Conservation (phyloP, 1,140 invertebrate species). For the Holcopasites calliopsidis region DNA sequence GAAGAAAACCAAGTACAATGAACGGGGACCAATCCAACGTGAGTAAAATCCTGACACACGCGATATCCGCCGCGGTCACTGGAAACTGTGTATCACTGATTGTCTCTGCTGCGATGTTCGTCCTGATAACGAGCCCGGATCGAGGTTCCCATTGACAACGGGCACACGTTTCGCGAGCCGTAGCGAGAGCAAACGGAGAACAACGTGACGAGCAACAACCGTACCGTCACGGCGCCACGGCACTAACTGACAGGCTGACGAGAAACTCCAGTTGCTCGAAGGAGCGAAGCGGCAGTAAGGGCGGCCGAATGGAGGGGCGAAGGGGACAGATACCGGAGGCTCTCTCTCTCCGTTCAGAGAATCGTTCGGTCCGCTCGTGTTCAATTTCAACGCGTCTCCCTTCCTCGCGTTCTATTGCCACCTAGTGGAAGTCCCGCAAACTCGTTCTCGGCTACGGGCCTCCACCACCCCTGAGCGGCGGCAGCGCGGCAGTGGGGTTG, state of each 20-base stretch:
- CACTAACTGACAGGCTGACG: conserved; percentile 73
- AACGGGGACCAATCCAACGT: neutral
- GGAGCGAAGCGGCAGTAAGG: conserved; percentile 35
- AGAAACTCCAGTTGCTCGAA: conserved; percentile 58
- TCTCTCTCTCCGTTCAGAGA: neutral
- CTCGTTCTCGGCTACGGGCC: conserved; percentile 46
- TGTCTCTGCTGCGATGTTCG: neutral
- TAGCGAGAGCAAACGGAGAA: conserved; percentile 23
- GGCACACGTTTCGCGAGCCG: conserved; percentile 34
- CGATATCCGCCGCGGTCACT: conserved; percentile 4
- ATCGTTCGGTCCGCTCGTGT: conserved; percentile 3
- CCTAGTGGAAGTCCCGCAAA: conserved; percentile 62
- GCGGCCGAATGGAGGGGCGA: conserved; percentile 11
- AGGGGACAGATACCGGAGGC: neutral
- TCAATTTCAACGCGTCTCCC: conserved; percentile 29
- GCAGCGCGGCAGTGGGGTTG: conserved; percentile 24
- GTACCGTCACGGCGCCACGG: conserved; percentile 73
- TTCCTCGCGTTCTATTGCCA: conserved; percentile 58
- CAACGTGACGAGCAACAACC: conserved; percentile 50
- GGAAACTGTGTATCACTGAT: neutral
- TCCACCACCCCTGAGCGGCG: conserved; percentile 24
- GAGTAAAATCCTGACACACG: conserved; percentile 5
- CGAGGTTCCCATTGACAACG: conserved; percentile 41
- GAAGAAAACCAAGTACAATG: neutral
- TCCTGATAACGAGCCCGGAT: conserved; percentile 2